Percentiles rank a stretch among this genome's conserved stretches.
These are phyloP conservation scores for Atta colombica DNA, from an alignment of 1,140 invertebrate species.

Conservation along the genomic window DNA sequence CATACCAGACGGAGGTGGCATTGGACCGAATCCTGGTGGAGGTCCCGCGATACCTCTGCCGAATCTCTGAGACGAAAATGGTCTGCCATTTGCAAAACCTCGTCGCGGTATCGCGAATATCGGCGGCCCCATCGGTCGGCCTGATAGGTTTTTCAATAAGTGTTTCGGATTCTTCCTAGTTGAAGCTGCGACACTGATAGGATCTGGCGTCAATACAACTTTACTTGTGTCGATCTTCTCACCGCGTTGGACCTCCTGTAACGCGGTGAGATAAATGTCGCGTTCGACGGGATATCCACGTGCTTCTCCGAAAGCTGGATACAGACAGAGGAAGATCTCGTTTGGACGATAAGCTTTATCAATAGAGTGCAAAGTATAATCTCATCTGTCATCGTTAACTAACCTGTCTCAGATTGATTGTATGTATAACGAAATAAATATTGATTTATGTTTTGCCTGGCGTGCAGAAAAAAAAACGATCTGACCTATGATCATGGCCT, in stretches of 20 bases:
- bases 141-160: background rate
- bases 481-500: background rate
- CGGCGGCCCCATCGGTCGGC: slow-evolving; percentile 66
- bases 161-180: background rate
- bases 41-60: slow-evolving; percentile 40
- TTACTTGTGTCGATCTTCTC: slow-evolving; percentile 72
- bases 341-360: background rate
- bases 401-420: slow-evolving; percentile 11
- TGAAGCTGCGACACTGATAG: background rate
- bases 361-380: background rate
- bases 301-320: slow-evolving; percentile 87
- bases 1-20: slow-evolving; percentile 66
- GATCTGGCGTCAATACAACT: background rate
- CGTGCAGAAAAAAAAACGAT: background rate
- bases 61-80: slow-evolving; percentile 66
- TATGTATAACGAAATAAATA: background rate
- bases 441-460: background rate
- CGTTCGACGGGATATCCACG: slow-evolving; percentile 89
- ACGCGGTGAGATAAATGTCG: slow-evolving; percentile 83
- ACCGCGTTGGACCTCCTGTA: slow-evolving; percentile 51
- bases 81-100: slow-evolving; percentile 63
- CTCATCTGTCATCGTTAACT: slow-evolving; percentile 16
- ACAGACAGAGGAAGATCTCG: slow-evolving; percentile 20
- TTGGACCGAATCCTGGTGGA: slow-evolving; percentile 67
- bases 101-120: slow-evolving; percentile 59